These are phyloP conservation scores for Scatophagus argus DNA, from an alignment of 2,113 vertebrate genomes.

Conservation along the genomic window DNA sequence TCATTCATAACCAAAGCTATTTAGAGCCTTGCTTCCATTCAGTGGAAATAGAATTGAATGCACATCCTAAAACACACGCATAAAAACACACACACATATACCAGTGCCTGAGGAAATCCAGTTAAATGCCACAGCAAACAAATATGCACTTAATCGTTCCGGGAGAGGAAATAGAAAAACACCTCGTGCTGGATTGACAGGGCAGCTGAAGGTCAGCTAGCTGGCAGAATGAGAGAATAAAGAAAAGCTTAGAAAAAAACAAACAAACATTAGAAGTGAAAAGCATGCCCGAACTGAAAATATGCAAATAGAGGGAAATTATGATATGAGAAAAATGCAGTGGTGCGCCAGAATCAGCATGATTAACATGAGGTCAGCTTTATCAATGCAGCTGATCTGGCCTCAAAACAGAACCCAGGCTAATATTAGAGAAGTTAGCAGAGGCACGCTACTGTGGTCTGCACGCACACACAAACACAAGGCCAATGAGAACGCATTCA, in stretches of 20 bases:
- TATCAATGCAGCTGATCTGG: conserved; percentile 67
- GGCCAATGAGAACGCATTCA: conserved; percentile 17
- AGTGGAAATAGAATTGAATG: conserved; percentile 33
- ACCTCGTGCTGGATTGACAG: conserved; percentile 3
- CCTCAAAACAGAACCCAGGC: conserved; percentile 47
- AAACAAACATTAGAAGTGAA: conserved; percentile 1
- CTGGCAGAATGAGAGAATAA: conserved; percentile 4
- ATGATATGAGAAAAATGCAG: conserved; percentile 48
- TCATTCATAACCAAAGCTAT: conserved; percentile 51
- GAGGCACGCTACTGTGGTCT: conserved; percentile 65
- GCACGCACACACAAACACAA: conserved; percentile 34
- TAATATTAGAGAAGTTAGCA: conserved; percentile 47
- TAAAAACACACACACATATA: background rate
- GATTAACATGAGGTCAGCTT: conserved; percentile 68
- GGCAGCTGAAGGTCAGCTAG: conserved; percentile 51
- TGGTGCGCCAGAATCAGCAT: conserved; percentile 54
- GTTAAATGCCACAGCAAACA: conserved; percentile 50
- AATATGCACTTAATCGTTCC: conserved; percentile 16
- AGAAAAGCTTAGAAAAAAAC: background rate
- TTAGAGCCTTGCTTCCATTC: conserved; percentile 37
- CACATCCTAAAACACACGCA: background rate
- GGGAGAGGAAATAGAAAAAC: conserved; percentile 7
- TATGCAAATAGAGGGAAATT: conserved; percentile 50
- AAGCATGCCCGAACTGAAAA: conserved; percentile 14
- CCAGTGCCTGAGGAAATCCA: conserved; percentile 13